phyloP scores from a whole-genome alignment of 2,113 vertebrate genomes.

The Heliornis fulica region DNA sequence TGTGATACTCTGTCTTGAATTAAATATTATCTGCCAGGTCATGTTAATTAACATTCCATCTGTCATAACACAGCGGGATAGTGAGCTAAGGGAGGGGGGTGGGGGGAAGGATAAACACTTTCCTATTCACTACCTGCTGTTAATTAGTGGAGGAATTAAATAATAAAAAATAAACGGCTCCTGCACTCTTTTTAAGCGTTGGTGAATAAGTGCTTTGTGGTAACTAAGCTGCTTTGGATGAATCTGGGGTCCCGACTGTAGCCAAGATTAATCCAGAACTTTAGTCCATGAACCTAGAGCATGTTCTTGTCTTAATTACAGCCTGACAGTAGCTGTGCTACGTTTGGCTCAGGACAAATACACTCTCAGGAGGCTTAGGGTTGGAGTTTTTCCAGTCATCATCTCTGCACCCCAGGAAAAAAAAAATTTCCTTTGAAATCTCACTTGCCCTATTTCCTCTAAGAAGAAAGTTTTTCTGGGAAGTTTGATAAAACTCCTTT shows the following conservation, averaged over 20 bases:
- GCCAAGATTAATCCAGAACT: conserved; percentile 68
- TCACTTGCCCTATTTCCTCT: conserved; percentile 53
- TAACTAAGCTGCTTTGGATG: neutral
- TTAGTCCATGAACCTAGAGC: conserved; percentile 33
- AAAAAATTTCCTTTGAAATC: conserved; percentile 27
- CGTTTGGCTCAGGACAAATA: neutral
- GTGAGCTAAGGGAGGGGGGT: conserved; percentile 45
- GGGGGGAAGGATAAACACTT: conserved; percentile 74
- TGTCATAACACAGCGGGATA: conserved; percentile 66
- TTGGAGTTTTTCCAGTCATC: neutral
- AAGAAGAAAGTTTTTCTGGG: conserved; percentile 28
- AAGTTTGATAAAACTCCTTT: conserved; percentile 39
- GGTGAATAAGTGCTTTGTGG: neutral
- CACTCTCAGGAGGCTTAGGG: neutral
- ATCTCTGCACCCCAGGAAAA: neutral
- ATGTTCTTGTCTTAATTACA: conserved; percentile 55
- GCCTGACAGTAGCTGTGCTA: neutral
- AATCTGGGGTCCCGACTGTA: conserved; percentile 23
- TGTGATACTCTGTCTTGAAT: conserved; percentile 4
- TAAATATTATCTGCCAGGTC: conserved; percentile 58
- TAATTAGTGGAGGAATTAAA: conserved; percentile 68
- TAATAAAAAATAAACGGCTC: neutral
- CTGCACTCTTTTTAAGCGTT: neutral
- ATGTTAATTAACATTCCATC: conserved; percentile 63
- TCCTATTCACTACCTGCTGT: conserved; percentile 64